phyloP scores from a whole-genome alignment of 2,797 vertebrate genomes.

The Falco concolor region DNA sequence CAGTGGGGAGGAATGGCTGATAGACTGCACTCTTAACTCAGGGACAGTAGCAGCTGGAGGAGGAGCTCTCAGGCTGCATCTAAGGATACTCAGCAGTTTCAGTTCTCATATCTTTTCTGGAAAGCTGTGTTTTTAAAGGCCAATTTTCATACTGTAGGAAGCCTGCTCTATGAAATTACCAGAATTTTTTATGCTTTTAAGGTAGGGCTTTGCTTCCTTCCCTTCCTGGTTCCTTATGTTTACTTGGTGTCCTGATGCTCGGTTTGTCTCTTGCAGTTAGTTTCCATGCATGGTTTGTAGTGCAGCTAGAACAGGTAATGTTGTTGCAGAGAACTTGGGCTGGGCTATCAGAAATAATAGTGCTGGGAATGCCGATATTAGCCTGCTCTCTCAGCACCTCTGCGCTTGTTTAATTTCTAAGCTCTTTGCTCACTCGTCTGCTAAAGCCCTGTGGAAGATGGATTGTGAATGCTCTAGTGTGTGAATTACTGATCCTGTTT shows the following conservation, averaged over 20 bases:
- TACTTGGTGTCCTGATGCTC: neutral
- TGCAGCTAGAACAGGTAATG: neutral
- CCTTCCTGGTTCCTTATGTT: neutral
- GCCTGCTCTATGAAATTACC: neutral
- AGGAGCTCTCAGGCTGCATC: neutral
- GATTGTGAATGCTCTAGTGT: neutral
- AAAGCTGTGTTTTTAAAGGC: neutral
- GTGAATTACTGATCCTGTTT: slow-evolving; percentile 11
- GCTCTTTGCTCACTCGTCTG: neutral
- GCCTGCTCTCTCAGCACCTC: neutral
- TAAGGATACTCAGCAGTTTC: neutral
- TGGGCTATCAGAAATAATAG: neutral
- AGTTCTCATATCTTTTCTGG: neutral
- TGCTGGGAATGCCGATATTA: neutral
- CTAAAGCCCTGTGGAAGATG: neutral
- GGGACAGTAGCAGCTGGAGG: neutral
- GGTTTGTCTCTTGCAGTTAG: neutral
- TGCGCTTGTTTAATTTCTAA: neutral
- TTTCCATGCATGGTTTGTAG: neutral
- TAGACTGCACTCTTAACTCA: neutral
- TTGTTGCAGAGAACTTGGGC: neutral
- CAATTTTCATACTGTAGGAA: neutral
- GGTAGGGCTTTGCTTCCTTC: neutral
- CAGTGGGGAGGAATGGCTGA: neutral
- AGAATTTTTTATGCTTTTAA: neutral